phyloP scores from a whole-genome alignment of 2,113 vertebrate genomes.

The Saguinus midas region DNA sequence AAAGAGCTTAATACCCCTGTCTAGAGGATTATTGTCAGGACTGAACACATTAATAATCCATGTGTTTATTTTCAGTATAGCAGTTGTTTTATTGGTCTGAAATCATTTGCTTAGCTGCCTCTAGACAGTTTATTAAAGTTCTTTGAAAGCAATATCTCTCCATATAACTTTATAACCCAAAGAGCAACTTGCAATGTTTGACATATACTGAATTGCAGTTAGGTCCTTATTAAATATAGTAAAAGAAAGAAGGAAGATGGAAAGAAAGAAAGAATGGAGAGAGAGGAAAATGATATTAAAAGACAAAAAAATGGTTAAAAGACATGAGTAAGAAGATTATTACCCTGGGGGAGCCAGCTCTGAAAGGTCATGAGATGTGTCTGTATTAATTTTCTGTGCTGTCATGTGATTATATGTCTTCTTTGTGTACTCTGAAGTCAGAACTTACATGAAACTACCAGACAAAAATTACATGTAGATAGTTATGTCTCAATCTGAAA shows the following conservation, averaged over 20 bases:
- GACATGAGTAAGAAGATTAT: background rate
- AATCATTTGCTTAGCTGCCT: background rate
- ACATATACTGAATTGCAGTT: background rate
- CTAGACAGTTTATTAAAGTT: background rate
- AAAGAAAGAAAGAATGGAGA: background rate
- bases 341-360: no score
- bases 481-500: background rate
- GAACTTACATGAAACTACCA: background rate
- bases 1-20: background rate
- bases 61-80: background rate
- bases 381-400: background rate
- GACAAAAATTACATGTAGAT: background rate
- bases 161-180: background rate
- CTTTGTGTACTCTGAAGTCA: background rate
- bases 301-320: background rate
- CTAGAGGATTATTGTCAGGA: background rate
- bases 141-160: background rate
- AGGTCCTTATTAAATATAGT: background rate
- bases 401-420: background rate
- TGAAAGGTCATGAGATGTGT: background rate
- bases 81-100: background rate
- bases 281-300: background rate
- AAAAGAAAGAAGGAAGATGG: background rate
- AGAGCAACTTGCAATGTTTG: background rate
- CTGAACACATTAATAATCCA: background rate